A percentile compares a stretch with the other conserved stretches of the same genome.
Evolutionary conservation across 2,113 vertebrate genomes (phyloP).

Genomic region (Aepyceros melampus): DNA sequence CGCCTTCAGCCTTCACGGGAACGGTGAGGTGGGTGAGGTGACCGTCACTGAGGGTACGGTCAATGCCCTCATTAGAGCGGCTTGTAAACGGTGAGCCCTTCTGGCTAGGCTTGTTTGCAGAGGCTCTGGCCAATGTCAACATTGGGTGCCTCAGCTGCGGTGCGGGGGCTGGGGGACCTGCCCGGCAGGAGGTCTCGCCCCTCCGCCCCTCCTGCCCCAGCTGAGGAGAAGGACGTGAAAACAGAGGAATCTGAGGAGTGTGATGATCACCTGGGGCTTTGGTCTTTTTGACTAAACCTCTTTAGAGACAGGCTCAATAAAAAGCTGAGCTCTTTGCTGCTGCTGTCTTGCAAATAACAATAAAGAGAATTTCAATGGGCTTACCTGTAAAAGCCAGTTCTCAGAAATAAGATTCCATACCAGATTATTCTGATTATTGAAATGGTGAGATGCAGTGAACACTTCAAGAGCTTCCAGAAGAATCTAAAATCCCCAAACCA

Average conservation of each 20-base stretch:
- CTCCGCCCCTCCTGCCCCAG: not conserved
- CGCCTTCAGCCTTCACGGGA: slow-evolving; percentile 92
- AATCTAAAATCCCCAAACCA: not conserved
- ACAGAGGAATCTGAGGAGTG: not conserved
- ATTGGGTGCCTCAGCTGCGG: not conserved
- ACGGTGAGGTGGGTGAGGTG: slow-evolving; percentile 96
- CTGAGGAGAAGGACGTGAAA: not conserved
- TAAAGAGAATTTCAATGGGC: not conserved
- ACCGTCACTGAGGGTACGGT: slow-evolving; percentile 85
- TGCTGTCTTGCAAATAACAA: not conserved
- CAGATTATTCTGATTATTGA: not conserved
- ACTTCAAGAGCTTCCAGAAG: not conserved
- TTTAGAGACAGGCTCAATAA: not conserved
- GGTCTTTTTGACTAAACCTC: not conserved
- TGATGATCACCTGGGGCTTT: not conserved
- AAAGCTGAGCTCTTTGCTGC: not conserved
- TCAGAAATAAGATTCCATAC: not conserved
- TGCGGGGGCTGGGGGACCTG: not conserved
- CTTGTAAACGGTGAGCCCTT: not conserved
- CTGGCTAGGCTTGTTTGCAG: not conserved
- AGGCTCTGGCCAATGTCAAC: not conserved
- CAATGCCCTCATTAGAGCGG: not conserved
- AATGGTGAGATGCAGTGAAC: not conserved
- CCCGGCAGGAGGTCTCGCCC: not conserved
- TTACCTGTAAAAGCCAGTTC: not conserved